phyloP scores from a whole-genome alignment of 2,888 invertebrate genomes.

The Clistopyga incitator region DNA sequence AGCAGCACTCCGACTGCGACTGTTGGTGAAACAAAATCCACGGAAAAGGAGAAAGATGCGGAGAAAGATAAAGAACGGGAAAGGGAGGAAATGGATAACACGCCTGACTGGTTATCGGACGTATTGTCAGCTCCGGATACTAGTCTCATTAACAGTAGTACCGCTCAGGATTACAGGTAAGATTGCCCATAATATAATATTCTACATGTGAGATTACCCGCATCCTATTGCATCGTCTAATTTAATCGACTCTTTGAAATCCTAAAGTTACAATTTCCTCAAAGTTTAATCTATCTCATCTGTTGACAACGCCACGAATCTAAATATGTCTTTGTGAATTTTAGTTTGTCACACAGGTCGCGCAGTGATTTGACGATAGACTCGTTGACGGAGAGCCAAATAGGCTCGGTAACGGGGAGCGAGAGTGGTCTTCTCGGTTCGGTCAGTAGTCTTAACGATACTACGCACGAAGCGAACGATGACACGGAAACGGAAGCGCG shows the following conservation, averaged over 20 bases:
- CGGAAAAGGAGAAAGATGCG: constrained; percentile 85
- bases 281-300: constrained; percentile 42
- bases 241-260: too few species aligned
- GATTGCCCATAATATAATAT: not conserved
- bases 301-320: constrained; percentile 22
- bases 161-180: constrained; percentile 82
- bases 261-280: not conserved
- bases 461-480: constrained; percentile 84
- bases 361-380: constrained; percentile 83
- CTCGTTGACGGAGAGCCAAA: constrained; percentile 83
- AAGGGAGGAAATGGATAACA: constrained; percentile 80
- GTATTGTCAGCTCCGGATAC: constrained; percentile 86
- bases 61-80: constrained; percentile 85
- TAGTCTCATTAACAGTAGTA: constrained; percentile 81
- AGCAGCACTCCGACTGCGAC: constrained; percentile 71
- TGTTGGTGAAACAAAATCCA: constrained; percentile 75
- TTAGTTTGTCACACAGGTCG: constrained; percentile 81
- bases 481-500: constrained; percentile 83
- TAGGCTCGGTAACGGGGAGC: constrained; percentile 82
- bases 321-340: constrained; percentile 65
- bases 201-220: not conserved
- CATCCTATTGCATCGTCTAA: too few species aligned
- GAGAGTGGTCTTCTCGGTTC: constrained; percentile 84
- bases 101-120: constrained; percentile 86
- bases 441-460: constrained; percentile 85